phyloP scores from a whole-genome alignment of 2,888 invertebrate genomes.

The Horisme vitalbata region DNA sequence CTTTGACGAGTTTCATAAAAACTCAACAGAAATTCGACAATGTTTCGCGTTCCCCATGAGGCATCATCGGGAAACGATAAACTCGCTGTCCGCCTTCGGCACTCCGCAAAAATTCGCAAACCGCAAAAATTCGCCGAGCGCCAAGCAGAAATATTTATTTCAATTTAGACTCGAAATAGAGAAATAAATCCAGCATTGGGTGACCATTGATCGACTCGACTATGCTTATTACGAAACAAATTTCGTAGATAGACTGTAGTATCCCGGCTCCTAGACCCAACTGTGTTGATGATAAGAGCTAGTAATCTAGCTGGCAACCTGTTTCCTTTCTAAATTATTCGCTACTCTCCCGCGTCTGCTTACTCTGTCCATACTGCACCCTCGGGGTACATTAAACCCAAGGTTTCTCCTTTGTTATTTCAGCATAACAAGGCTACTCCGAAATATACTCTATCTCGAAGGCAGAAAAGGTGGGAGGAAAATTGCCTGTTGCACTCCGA shows the following conservation, averaged over 20 bases:
- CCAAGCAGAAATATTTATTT: too few relatives aligned
- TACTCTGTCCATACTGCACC: constrained; percentile 25
- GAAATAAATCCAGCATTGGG: not conserved
- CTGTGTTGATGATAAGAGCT: not conserved
- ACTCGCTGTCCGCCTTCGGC: too few relatives aligned
- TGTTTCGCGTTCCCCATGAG: too few relatives aligned
- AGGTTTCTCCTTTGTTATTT: constrained; percentile 28
- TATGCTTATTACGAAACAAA: too few relatives aligned
- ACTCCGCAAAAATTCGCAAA: too few relatives aligned
- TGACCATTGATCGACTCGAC: not conserved
- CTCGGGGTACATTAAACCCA: constrained; percentile 27
- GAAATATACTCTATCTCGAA: constrained; percentile 20
- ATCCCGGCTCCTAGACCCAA: too few relatives aligned
- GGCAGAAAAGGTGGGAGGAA: constrained; percentile 21
- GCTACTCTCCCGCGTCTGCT: constrained; percentile 22
- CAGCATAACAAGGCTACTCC: constrained; percentile 11
- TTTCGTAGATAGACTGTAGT: too few relatives aligned
- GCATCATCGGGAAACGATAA: too few relatives aligned
- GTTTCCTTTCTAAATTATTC: not conserved
- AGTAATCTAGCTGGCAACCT: not conserved
- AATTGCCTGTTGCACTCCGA: constrained; percentile 36
- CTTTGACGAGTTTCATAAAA: too few relatives aligned
- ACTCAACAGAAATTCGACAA: too few relatives aligned
- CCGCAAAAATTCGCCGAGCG: too few relatives aligned
- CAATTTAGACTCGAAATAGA: too few relatives aligned